Conservation (phyloP, 1,140 invertebrate genomes). For the Monochamus saltuarius region DNA sequence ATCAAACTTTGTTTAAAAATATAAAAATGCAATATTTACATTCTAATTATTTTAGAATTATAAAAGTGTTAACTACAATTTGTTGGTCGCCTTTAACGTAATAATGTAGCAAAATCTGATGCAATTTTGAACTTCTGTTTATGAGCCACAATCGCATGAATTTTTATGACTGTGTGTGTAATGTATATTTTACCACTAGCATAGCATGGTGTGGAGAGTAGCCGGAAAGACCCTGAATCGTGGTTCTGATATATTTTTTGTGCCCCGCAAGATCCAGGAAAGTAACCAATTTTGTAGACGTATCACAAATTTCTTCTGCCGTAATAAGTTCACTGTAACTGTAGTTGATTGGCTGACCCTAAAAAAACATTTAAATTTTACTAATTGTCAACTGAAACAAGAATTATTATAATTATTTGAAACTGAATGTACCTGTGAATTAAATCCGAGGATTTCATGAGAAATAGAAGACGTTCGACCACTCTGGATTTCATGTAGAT, state of each 20-base stretch:
- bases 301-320: slow-evolving; percentile 91
- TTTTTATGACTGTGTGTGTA: too few species aligned
- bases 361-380: slow-evolving; percentile 21
- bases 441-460: slow-evolving; percentile 95
- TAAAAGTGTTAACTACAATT: too few species aligned
- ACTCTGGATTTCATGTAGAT: slow-evolving; percentile 94
- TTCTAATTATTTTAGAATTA: too few species aligned
- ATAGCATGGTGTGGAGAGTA: slow-evolving; percentile 95
- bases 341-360: slow-evolving; percentile 72
- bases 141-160: too few species aligned
- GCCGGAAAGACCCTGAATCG: slow-evolving; percentile 89
- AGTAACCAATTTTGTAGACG: slow-evolving; percentile 87
- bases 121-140: too few species aligned
- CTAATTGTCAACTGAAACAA: background rate
- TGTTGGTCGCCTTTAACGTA: too few species aligned
- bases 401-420: background rate
- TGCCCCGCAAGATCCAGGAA: slow-evolving; percentile 97
- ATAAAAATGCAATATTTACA: too few species aligned
- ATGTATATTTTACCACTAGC: slow-evolving; percentile 68
- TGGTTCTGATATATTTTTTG: slow-evolving; percentile 93
- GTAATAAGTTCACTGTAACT: slow-evolving; percentile 91
- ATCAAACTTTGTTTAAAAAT: too few species aligned
- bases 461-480: slow-evolving; percentile 95
- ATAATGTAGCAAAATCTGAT: too few species aligned
- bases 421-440: slow-evolving; percentile 59